Percentiles rank a stretch among this genome's conserved stretches.
These are phyloP conservation scores for Pipistrellus pipistrellus DNA, from an alignment of 2,797 vertebrate species.

Conservation along the genomic window DNA sequence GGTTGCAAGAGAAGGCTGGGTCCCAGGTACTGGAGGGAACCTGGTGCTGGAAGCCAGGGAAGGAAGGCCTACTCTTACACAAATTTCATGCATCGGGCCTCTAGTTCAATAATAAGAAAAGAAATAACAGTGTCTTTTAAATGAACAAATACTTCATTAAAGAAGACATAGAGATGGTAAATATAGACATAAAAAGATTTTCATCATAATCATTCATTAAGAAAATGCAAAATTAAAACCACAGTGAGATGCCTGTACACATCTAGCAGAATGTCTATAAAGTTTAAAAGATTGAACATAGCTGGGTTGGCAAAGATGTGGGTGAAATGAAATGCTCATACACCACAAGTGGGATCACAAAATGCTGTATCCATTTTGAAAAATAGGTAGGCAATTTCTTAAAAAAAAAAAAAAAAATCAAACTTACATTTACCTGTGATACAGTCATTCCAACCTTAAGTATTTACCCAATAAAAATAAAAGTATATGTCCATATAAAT, in stretches of 20 bases:
- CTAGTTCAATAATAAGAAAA: conserved; percentile 28
- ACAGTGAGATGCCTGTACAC: background rate
- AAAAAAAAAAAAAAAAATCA: background rate
- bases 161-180: conserved; percentile 16
- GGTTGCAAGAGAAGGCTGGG: no score
- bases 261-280: background rate
- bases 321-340: background rate
- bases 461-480: conserved; percentile 13
- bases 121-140: background rate
- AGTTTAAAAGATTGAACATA: background rate
- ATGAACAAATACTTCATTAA: conserved; percentile 6
- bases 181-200: conserved; percentile 19
- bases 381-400: background rate
- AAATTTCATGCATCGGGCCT: no score
- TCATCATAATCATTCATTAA: background rate
- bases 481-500: background rate
- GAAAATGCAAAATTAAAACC: conserved; percentile 31
- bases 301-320: background rate
- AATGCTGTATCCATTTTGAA: conserved; percentile 5
- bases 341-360: background rate
- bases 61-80: no score
- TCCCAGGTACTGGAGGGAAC: no score
- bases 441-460: background rate
- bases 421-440: background rate
- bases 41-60: no score